Base-by-base conservation (phyloP, 2,888 invertebrate genomes). In the Hoplodrina blanda region DNA sequence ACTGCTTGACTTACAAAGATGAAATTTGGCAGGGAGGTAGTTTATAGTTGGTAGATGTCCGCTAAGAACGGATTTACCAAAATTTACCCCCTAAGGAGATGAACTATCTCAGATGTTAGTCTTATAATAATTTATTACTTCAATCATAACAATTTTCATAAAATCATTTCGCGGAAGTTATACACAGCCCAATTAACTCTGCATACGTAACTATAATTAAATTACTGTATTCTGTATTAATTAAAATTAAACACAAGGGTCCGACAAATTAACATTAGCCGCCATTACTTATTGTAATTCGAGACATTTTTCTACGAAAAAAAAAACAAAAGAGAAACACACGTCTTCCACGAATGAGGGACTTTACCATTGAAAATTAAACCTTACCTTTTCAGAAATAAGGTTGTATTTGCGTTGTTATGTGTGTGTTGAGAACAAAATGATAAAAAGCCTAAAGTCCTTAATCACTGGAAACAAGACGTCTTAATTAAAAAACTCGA, bases 401-500 rank as follows among this genome's bases (percentile, higher is more conserved):
- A 37, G 49, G 46, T 59, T 20, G 0, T 30, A 25, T 66, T 49
- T 68, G 0, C 0, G 10, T 46, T 67, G 17, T 10, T 5, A 0
- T 19, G 0, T 0, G 7, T 11, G 1, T 8, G 30, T 57, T 56
- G 66, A 60, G 66, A 77, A 79, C 82, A 82, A 85, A 86, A 87
- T 85, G 83, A 90, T 86, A 89, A 90, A 89, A 88, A 86, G 79
- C 83, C 85, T 87, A 85, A 86, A 77, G 75, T 85, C 88, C 88
- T 91, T 90, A 91, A 90, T 90, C 88, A 89, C 85, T 78, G 82
- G 81, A 83, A 91, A 92, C 91, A 87, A 92, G 91, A 93, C 84
- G 90, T 85, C 91, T 93, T 92, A 91, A 93, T 93, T 93, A 93
- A 91, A 90, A 91, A 88, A 87, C 87, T 79, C 84, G 88, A 89